These are phyloP conservation scores for Meganola albula DNA, from an alignment of 2,888 invertebrate species.

Conservation along the genomic window DNA sequence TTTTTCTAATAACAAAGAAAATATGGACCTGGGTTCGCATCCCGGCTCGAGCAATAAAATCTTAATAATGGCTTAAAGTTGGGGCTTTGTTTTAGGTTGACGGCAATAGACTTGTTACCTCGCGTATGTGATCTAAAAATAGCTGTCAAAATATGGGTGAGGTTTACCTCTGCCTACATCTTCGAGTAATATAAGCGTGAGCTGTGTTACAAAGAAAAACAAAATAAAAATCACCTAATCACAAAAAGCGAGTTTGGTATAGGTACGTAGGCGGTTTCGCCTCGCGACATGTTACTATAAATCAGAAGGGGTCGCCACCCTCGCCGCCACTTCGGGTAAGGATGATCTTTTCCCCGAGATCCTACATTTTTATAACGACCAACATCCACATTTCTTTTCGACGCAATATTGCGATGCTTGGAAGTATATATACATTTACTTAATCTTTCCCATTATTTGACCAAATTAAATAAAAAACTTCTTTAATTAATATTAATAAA, in stretches of 20 bases:
- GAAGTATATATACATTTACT: constrained; percentile 9
- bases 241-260: constrained; percentile 67
- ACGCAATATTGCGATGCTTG: constrained; percentile 35
- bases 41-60: too few relatives aligned
- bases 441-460: neutral
- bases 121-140: too few relatives aligned
- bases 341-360: constrained; percentile 75
- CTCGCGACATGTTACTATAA: constrained; percentile 75
- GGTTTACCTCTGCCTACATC: too few relatives aligned
- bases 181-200: too few relatives aligned
- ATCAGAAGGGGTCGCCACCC: constrained; percentile 66
- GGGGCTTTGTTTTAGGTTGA: too few relatives aligned
- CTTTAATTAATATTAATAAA: too few relatives aligned
- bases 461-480: too few relatives aligned
- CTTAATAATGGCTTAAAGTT: too few relatives aligned
- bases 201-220: constrained; percentile 34
- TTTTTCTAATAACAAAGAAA: too few relatives aligned
- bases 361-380: constrained; percentile 75
- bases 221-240: constrained; percentile 72
- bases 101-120: too few relatives aligned
- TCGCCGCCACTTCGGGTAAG: constrained; percentile 39
- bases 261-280: constrained; percentile 55
- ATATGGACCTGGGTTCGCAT: too few relatives aligned
- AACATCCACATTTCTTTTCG: constrained; percentile 53
- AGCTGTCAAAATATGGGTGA: too few relatives aligned